Conservation (phyloP, 2,797 vertebrate genomes). For the Sardinella longiceps region DNA sequence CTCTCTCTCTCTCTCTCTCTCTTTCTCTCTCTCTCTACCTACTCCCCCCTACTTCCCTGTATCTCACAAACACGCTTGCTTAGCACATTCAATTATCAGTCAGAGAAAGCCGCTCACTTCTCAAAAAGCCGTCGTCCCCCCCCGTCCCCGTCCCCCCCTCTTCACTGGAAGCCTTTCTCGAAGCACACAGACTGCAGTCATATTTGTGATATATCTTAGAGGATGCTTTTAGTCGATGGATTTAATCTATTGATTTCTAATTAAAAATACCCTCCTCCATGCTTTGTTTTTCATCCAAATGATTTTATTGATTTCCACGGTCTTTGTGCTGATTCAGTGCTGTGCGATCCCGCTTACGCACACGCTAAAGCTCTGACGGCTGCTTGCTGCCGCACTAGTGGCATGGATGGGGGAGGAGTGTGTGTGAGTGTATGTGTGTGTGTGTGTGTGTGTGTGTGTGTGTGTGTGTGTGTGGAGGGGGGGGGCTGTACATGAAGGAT, state of each 20-base stretch:
- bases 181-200: conserved; percentile 16
- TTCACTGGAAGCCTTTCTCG: conserved; percentile 14
- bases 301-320: conserved; percentile 53
- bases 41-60: conserved; percentile 20
- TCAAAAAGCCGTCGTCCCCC: conserved; percentile 6
- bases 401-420: background rate
- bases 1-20: background rate
- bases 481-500: background rate
- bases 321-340: conserved; percentile 65
- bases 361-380: background rate
- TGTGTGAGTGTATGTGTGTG: background rate
- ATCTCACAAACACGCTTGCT: conserved; percentile 46
- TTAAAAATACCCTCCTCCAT: conserved; percentile 51
- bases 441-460: background rate
- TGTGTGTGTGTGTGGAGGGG: background rate
- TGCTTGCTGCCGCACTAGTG: background rate
- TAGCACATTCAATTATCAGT: conserved; percentile 55
- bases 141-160: background rate
- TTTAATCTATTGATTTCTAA: conserved; percentile 55
- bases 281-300: conserved; percentile 57
- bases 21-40: background rate
- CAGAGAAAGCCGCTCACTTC: conserved; percentile 32
- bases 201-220: conserved; percentile 34
- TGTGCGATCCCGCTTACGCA: conserved; percentile 42
- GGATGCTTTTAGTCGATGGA: conserved; percentile 48